Evolutionary conservation across 2,888 invertebrate genomes (phyloP).

Genomic region (Neoaliturus tenellus): DNA sequence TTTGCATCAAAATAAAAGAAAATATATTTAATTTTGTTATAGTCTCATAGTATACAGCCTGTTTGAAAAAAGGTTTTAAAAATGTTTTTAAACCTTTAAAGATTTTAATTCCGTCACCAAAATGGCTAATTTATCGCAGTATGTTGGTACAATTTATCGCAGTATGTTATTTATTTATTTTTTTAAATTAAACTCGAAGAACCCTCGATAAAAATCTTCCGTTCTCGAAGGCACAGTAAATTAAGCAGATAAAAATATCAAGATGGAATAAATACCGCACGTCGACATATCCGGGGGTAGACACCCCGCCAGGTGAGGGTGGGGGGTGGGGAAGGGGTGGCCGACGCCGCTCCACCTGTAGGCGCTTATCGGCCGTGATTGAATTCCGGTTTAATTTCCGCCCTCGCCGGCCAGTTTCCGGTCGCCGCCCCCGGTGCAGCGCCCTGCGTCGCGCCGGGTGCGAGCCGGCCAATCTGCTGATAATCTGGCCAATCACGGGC

Average conservation of each 20-base stretch:
- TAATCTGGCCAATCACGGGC: conserved; percentile 12
- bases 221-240: background rate
- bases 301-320: background rate
- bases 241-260: background rate
- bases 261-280: background rate
- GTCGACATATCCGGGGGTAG: background rate
- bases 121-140: too few species aligned
- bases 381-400: conserved; percentile 46
- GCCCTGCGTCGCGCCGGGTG: background rate
- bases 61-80: too few species aligned
- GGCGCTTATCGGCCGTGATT: conserved; percentile 16
- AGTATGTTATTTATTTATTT: too few species aligned
- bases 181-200: background rate
- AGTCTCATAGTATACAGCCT: too few species aligned
- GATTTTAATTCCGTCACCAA: too few species aligned
- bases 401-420: conserved; percentile 18
- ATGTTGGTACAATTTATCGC: too few species aligned
- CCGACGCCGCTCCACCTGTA: conserved; percentile 13
- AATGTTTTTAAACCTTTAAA: too few species aligned
- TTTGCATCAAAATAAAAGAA: too few species aligned
- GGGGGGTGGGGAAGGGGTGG: background rate
- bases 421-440: background rate
- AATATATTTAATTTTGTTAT: too few species aligned
- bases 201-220: background rate
- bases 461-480: background rate